Evolutionary conservation across 2,797 vertebrate genomes (phyloP).

Genomic region (Alcedo atthis): DNA sequence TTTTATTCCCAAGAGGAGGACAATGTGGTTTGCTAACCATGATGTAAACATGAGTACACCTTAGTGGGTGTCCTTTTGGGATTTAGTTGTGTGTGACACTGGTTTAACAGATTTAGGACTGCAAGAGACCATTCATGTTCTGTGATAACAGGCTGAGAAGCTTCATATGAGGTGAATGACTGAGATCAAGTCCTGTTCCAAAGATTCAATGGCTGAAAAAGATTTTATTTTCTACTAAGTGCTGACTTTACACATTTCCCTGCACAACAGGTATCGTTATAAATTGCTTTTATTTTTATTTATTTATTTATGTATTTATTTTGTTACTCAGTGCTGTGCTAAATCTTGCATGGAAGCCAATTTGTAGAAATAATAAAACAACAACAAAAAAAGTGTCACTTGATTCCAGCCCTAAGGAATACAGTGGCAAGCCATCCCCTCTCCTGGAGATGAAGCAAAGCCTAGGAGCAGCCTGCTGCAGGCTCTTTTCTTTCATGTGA

Average conservation of each 20-base stretch:
- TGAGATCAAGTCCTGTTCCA: neutral
- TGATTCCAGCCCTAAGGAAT: neutral
- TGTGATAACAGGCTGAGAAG: neutral
- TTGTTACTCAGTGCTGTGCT: accelerated
- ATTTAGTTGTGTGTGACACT: neutral
- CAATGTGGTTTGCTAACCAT: accelerated
- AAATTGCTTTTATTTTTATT: accelerated
- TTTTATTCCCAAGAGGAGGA: neutral
- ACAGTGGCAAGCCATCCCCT: neutral
- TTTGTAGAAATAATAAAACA: neutral
- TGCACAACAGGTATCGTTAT: neutral
- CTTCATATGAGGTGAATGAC: neutral
- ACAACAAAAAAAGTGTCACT: neutral
- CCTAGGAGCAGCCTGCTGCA: slow-evolving; percentile 24
- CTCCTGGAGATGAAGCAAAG: slow-evolving; percentile 14
- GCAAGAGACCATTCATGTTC: neutral
- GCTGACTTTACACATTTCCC: neutral
- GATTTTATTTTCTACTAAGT: neutral
- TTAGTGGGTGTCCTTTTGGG: accelerated
- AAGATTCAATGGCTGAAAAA: neutral
- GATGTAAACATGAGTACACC: accelerated
- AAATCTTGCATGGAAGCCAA: accelerated
- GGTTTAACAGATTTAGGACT: neutral
- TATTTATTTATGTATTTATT: accelerated
- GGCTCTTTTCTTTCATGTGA: slow-evolving; percentile 30